Evolutionary conservation across 2,113 vertebrate genomes (phyloP), one percentile per base, ranked within the genome.

Genomic region (Antigone vipio): DNA sequence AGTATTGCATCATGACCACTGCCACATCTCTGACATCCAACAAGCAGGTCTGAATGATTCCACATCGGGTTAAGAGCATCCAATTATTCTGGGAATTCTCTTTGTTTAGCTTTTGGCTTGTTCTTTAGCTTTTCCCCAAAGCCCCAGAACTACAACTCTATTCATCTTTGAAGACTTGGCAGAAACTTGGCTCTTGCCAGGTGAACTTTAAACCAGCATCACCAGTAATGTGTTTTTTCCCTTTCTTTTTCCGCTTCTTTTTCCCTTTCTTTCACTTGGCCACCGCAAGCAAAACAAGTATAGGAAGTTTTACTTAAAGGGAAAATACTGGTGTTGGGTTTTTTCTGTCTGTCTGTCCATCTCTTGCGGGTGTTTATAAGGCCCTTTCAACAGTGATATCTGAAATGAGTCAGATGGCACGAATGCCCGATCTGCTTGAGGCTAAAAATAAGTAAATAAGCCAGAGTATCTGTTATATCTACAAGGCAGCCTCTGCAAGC

Each of bases 391-490:
- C 24, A 5, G 81, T 32, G 42, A 15, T 26, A 63, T 15, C 52
- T 93, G 81, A 85, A 85, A 60, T 35, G 24, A 74, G 68, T 63
- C 76, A 81, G 38, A 23, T 50, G 84, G 69, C 60, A 73, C 4
- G 2, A 81, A 47, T 23, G 56, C 56, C 89, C 0, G 0, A 42
- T 22, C 77, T 73, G 81, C 69, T 45, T 2, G 44, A 49, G 71
- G 44, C 74, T 38, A 38, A 38, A 38, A 38, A 38, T 38, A 38
- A 35, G 62, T 63, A 89, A 93, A 96, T 34, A 93, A 85, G 26
- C 5, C 68, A 59, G 50, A 0, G 0, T 30, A 14, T 7, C 52
- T 63, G 4, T 42, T 24, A 12, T 42, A 26, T 9, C 0, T 11
- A 47, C 22, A 26, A 34, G 27, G 74, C 22, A 26, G 44, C 18